Percentiles rank a stretch among this genome's conserved stretches.
These are phyloP conservation scores for Clitarchus hookeri DNA, from an alignment of 2,888 invertebrate species.

Conservation along the genomic window DNA sequence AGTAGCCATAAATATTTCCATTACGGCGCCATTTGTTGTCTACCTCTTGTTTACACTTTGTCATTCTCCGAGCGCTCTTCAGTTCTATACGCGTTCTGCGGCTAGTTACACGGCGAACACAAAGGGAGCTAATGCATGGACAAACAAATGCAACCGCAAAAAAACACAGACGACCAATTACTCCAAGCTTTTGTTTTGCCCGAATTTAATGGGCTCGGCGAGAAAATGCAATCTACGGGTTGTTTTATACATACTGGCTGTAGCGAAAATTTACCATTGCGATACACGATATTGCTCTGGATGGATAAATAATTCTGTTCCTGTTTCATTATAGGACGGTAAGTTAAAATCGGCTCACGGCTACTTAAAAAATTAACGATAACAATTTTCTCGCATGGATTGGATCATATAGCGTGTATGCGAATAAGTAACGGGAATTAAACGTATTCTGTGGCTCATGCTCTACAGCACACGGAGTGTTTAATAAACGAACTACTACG, in stretches of 20 bases:
- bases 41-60: neutral
- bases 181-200: neutral
- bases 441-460: too few species aligned
- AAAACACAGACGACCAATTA: conserved; percentile 10
- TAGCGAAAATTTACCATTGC: neutral
- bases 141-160: neutral
- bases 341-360: too few species aligned
- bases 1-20: neutral
- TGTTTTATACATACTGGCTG: neutral
- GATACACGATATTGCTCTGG: neutral
- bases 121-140: neutral
- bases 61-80: neutral
- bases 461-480: too few species aligned
- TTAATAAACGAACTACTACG: too few species aligned
- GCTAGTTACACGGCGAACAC: neutral
- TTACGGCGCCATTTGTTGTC: neutral
- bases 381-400: too few species aligned
- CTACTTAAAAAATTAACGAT: too few species aligned
- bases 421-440: too few species aligned
- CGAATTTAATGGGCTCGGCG: neutral
- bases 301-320: neutral
- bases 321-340: neutral
- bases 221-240: conserved; percentile 4
- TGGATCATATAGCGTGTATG: too few species aligned
- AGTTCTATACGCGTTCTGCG: neutral